Conservation (phyloP, 2,888 invertebrate species). For the Tiliacea aurago region DNA sequence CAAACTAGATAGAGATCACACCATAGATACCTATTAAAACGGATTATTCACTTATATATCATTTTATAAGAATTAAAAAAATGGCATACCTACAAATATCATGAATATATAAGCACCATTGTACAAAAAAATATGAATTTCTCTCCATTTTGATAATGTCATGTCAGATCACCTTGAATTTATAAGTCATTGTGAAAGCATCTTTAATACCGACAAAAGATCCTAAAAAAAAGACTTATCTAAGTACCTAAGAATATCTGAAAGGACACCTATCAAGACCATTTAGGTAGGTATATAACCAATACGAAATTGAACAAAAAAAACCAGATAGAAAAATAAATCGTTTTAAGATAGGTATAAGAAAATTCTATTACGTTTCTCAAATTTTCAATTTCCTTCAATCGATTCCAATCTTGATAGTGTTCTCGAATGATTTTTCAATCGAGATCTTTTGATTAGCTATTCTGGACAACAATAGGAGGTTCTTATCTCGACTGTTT, state of each 20-base stretch:
- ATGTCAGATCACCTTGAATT: slow-evolving; percentile 25
- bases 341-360: slow-evolving; percentile 29
- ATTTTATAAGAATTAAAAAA: background rate
- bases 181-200: slow-evolving; percentile 1
- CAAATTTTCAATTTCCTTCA: slow-evolving; percentile 64
- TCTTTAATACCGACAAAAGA: background rate
- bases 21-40: background rate
- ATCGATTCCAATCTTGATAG: slow-evolving; percentile 74
- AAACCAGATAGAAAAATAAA: slow-evolving; percentile 12
- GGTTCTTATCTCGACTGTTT: slow-evolving; percentile 81
- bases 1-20: too few relatives aligned
- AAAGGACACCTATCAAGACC: background rate
- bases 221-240: background rate
- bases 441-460: slow-evolving; percentile 88
- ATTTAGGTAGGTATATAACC: slow-evolving; percentile 26
- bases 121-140: background rate
- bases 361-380: slow-evolving; percentile 54
- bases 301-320: slow-evolving; percentile 5
- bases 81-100: background rate
- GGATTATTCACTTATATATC: background rate
- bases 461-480: slow-evolving; percentile 83
- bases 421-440: slow-evolving; percentile 80
- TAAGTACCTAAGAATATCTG: slow-evolving; percentile 13
- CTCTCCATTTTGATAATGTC: slow-evolving; percentile 2
- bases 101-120: too few relatives aligned